Evolutionary conservation across 2,113 vertebrate genomes (phyloP), one percentile per base, ranked within the genome.

Genomic region (Gobius niger): DNA sequence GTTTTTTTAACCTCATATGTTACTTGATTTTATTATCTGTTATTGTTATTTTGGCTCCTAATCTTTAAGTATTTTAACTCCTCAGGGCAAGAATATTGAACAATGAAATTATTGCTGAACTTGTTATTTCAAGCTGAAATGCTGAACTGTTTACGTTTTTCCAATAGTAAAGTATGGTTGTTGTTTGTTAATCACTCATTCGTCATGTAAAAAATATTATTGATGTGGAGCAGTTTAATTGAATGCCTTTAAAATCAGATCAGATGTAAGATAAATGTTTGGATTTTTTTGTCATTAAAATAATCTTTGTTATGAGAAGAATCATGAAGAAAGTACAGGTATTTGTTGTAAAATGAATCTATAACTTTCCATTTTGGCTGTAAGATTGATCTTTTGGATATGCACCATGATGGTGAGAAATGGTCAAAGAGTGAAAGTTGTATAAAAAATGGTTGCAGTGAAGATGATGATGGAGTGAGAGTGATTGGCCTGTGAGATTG

Each of bases 1-100:
- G 73, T 90, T 90, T 91, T 87, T 88, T 53, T 64, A 52, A 0
- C 84, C 47, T 91, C 87, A 88, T 92, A 91, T 90, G 84, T 78
- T 90, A 75, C 66, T 90, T 89, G 79, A 93, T 90, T 90, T 90
- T 72, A 89, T 89, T 91, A 90, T 76, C 72, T 90, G 86, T 89
- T 91, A 73, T 92, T 90, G 87, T 91, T 91, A 87, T 91, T 91
- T 85, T 70, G 62, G 63, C 70, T 85, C 82, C 86, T 91, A 90
- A 89, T 91, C 89, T 88, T 77, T 60, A 67, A 71, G 79, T 85
- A 88, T 88, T 92, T 79, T 63, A 78, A 54, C 42, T 78, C 72
- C 73, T 46, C 41, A 34, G 63, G 67, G 70, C 18, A 72, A 66
- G 54, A 69, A 44, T 84, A 63, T 81, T 49, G 77, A 68, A 80